Conservation (phyloP, 2,113 vertebrate species). For the Centrocercus urophasianus region DNA sequence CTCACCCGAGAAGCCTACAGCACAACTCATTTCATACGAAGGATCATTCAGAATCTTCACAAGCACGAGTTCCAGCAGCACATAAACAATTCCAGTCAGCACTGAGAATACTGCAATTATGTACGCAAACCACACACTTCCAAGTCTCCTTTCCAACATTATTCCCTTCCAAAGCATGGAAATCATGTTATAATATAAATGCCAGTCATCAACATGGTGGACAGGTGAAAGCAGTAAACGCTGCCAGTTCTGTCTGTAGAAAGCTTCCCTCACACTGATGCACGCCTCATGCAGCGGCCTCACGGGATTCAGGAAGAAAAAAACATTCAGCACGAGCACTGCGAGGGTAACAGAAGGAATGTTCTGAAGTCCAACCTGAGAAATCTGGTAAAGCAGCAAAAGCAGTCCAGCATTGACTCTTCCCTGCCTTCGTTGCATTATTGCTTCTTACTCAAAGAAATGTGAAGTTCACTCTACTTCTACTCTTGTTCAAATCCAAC, state of each 20-base stretch:
- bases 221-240: conserved; percentile 89
- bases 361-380: conserved; percentile 87
- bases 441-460: background rate
- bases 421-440: conserved; percentile 80
- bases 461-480: background rate
- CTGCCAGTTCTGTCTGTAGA: conserved; percentile 84
- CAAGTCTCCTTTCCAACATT: conserved; percentile 85
- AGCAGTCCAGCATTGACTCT: conserved; percentile 83
- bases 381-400: conserved; percentile 87
- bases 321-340: conserved; percentile 86
- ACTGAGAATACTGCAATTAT: conserved; percentile 87
- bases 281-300: conserved; percentile 80
- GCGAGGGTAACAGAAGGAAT: conserved; percentile 91
- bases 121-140: conserved; percentile 86
- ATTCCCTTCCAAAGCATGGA: conserved; percentile 94
- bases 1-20: conserved; percentile 95
- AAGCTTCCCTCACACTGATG: conserved; percentile 86
- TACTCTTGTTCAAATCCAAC: background rate
- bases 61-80: conserved; percentile 81
- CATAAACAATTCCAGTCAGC: conserved; percentile 87
- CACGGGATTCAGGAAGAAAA: conserved; percentile 88
- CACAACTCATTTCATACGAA: conserved; percentile 82
- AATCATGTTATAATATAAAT: conserved; percentile 96
- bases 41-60: conserved; percentile 79
- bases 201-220: conserved; percentile 92